These are phyloP conservation scores for Alligator mississippiensis DNA, from an alignment of 2,113 vertebrate species.

Conservation along the genomic window DNA sequence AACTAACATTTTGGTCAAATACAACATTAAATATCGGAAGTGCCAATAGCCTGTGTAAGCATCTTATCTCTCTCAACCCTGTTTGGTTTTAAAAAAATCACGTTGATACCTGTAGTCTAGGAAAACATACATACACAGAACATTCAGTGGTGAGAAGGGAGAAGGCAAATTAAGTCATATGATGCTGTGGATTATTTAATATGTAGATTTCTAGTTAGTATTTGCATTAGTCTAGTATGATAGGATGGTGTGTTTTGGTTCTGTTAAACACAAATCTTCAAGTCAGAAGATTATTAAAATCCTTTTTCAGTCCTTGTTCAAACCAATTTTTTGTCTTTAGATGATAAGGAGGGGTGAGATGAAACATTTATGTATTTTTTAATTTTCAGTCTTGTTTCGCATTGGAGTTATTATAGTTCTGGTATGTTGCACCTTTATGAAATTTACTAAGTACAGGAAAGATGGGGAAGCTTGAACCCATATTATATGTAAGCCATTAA, in stretches of 20 bases:
- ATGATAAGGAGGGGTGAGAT: background rate
- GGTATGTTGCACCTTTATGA: background rate
- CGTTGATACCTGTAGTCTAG: background rate
- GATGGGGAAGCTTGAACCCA: background rate
- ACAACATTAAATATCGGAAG: background rate
- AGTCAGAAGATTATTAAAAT: background rate
- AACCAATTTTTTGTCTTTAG: background rate
- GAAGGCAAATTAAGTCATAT: background rate
- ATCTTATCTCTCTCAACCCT: background rate
- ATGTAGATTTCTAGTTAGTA: background rate
- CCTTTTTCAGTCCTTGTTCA: background rate
- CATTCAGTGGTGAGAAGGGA: background rate
- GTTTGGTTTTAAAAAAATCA: background rate
- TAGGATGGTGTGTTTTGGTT: background rate
- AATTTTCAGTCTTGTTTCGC: background rate
- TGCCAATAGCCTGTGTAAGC: background rate
- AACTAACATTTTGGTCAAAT: background rate
- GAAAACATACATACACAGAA: background rate
- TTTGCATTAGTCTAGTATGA: background rate
- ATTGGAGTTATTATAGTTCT: background rate
- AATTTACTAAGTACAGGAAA: background rate
- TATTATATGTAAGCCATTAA: background rate
- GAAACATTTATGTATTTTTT: background rate
- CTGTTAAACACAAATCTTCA: background rate
- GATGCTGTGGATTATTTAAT: background rate